phyloP scores from a whole-genome alignment of 2,797 vertebrate species.

The Corythornis leucogaster region DNA sequence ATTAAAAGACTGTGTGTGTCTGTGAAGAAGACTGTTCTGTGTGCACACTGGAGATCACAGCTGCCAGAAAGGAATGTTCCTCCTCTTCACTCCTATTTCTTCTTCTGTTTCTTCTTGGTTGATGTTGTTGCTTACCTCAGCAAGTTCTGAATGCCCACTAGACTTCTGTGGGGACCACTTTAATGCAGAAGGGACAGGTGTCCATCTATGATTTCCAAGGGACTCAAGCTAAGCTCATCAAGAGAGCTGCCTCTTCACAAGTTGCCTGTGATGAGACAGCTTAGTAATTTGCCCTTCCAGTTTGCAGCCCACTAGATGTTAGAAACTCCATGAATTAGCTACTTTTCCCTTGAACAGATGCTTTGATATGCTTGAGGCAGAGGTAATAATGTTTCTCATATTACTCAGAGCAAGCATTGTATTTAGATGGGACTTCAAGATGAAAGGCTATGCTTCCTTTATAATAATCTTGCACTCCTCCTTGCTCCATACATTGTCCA shows the following conservation, averaged over 20 bases:
- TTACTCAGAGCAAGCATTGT: neutral
- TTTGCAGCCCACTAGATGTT: neutral
- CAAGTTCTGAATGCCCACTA: neutral
- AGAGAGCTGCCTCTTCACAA: neutral
- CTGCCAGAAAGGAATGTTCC: neutral
- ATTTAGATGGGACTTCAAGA: neutral
- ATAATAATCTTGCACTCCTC: neutral
- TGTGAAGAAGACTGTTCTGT: neutral
- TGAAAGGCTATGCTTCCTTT: neutral
- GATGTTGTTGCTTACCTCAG: neutral
- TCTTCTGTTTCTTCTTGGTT: neutral
- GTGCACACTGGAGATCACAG: neutral
- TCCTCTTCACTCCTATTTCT: neutral
- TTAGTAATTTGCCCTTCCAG: neutral
- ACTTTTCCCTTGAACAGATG: neutral
- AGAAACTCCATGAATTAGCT: neutral
- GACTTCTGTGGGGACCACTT: neutral
- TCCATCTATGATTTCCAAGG: neutral
- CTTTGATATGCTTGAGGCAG: neutral
- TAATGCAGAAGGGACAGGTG: neutral
- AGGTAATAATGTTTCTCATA: neutral
- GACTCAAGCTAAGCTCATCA: neutral
- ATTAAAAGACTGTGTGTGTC: neutral
- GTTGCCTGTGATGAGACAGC: neutral
- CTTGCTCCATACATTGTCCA: neutral